Conservation (phyloP, 1,140 invertebrate genomes). For the Cherax quadricarinatus region DNA sequence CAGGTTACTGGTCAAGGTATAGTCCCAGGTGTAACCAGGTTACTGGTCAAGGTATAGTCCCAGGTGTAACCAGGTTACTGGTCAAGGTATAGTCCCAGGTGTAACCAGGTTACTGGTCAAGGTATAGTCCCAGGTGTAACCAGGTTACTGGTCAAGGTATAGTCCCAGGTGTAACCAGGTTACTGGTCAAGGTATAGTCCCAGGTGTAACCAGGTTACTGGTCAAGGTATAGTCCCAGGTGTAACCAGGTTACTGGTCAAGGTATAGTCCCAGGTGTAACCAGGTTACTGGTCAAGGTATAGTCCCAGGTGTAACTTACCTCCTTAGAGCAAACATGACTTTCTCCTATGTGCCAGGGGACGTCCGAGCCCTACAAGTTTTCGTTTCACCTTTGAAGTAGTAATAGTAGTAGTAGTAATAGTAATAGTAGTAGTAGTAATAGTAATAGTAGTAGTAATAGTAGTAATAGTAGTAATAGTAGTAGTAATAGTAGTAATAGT, state of each 20-base stretch:
- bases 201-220: not conserved
- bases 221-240: not conserved
- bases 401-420: not conserved
- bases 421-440: not conserved
- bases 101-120: not conserved
- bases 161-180: not conserved
- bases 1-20: not conserved
- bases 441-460: slow-evolving; percentile 4
- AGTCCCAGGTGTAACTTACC: no score
- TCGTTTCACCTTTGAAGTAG: no score
- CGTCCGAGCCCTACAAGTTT: no score
- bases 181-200: not conserved
- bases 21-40: not conserved
- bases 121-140: not conserved
- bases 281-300: not conserved
- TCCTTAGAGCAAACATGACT: no score
- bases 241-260: not conserved
- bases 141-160: not conserved
- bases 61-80: not conserved
- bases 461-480: slow-evolving; percentile 10
- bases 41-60: not conserved
- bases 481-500: slow-evolving; percentile 16
- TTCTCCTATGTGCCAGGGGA: no score
- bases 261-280: not conserved
- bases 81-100: not conserved